Evolutionary conservation across 2,888 invertebrate genomes (phyloP).

Genomic region (Neoascia interrupta): DNA sequence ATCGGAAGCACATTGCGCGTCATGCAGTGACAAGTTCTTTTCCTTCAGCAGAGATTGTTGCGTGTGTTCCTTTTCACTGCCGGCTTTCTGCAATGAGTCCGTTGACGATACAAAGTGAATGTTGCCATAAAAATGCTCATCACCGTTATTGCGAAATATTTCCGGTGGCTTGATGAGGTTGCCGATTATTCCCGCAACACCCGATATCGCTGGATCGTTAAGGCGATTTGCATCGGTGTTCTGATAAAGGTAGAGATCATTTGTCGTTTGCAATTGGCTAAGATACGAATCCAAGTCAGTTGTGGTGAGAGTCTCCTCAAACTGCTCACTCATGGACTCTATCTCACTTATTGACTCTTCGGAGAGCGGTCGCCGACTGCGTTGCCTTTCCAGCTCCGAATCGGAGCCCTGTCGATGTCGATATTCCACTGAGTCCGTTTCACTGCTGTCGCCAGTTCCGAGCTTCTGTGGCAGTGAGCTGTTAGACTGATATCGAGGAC

Average conservation of each 20-base stretch:
- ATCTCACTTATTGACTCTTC: constrained; percentile 87
- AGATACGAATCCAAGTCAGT: constrained; percentile 86
- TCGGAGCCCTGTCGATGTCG: constrained; percentile 79
- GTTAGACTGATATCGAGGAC: constrained; percentile 77
- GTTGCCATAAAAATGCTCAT: constrained; percentile 78
- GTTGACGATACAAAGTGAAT: constrained; percentile 79
- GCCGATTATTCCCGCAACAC: constrained; percentile 72
- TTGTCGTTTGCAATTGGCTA: constrained; percentile 83
- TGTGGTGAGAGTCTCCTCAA: constrained; percentile 81
- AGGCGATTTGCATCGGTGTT: constrained; percentile 72
- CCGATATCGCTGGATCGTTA: constrained; percentile 71
- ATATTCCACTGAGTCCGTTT: constrained; percentile 81
- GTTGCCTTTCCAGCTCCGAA: constrained; percentile 82
- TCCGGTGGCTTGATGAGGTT: constrained; percentile 79
- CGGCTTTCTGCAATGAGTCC: constrained; percentile 76
- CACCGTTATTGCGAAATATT: constrained; percentile 77
- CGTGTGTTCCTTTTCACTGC: constrained; percentile 45
- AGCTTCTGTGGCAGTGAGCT: constrained; percentile 74
- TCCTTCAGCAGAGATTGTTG: constrained; percentile 70
- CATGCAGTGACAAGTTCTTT: constrained; percentile 70
- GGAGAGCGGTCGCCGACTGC: constrained; percentile 87
- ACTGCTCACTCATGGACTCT: constrained; percentile 82
- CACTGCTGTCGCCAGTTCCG: constrained; percentile 75
- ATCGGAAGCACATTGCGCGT: constrained; percentile 70
- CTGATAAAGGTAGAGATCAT: constrained; percentile 79